Base-by-base conservation (phyloP, 1,140 invertebrate species). In the Orius insidiosus region DNA sequence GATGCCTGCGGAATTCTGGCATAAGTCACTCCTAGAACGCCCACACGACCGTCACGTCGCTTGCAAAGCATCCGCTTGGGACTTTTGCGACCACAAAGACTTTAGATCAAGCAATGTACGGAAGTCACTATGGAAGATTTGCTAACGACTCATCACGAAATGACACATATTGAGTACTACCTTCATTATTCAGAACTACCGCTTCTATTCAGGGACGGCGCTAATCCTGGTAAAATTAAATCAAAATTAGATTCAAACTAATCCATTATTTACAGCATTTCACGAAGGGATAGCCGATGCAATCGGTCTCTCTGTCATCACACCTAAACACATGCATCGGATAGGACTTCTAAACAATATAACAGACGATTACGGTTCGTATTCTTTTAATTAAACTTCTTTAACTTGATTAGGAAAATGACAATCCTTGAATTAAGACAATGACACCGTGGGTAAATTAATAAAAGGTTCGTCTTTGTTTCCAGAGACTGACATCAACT, bases 41-140 rank as follows among this genome's bases (percentile, higher is more conserved):
- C 80, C 80, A 0, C 57, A 68, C n/a, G 72, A 82, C 39, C 64
- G 76, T 53, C 72, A 78, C 48, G 73, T 81, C 0, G 77, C 82
- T 45, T 93, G 88, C 55, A 85, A 84, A 19, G 74, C 87, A 1
- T 85, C 83, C 48, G 85, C 86, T 1, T 87, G 81, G 78, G 86
- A 92, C 63, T 85, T 90, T 63, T 88, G 79, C 57, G 83, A 87
- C 56, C 65, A 70, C 53, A 69, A 78, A 18, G 84, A 89, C 61
- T 86, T 31, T 59, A 86, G 88, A 88, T 94, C 43, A 92, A 92
- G 59, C 83, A 88, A 62, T 95, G 89, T 58, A 86, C 86, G 0
- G 73, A 79, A 56, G 70, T 88, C 0, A 81, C 74, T 2, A 78
- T 80, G 72, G 74, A 83, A 11, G 78, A 85, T 62, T 65, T 92